Conservation (phyloP, 2,888 invertebrate species). For the Sinohyriopsis cumingii region DNA sequence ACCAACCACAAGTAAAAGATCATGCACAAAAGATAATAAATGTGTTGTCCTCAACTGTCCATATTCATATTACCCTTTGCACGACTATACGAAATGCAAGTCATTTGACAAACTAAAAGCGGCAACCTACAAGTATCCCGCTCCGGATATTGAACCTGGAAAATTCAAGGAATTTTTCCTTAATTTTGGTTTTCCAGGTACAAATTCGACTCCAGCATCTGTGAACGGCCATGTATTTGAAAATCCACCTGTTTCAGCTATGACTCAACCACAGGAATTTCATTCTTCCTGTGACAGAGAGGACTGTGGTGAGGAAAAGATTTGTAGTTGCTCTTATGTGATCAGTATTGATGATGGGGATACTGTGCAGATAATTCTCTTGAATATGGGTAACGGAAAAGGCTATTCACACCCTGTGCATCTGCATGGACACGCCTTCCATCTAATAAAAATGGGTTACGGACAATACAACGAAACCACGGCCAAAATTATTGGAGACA, state of each 20-base stretch:
- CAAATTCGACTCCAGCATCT: conserved; percentile 39
- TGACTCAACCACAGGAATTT: conserved; percentile 49
- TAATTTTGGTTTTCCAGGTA: conserved; percentile 61
- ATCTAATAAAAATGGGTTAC: conserved; percentile 63
- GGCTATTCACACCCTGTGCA: conserved; percentile 63
- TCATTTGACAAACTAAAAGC: conserved; percentile 37
- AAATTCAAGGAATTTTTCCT: conserved; percentile 54
- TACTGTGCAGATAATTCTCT: conserved; percentile 57
- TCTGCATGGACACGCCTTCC: conserved; percentile 65
- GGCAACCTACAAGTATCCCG: conserved; percentile 22
- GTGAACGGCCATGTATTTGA: conserved; percentile 50
- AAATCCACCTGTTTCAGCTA: conserved; percentile 41
- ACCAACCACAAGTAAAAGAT: conserved; percentile 21
- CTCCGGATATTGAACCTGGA: conserved; percentile 21
- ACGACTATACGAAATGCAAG: conserved; percentile 20
- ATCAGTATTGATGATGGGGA: conserved; percentile 43
- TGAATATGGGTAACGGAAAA: conserved; percentile 55
- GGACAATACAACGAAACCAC: conserved; percentile 31
- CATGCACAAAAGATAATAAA: conserved; percentile 21
- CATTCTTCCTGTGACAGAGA: conserved; percentile 37
- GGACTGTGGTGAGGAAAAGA: conserved; percentile 39
- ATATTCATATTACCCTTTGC: conserved; percentile 36
- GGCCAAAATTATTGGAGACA: conserved; percentile 40
- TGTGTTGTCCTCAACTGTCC: conserved; percentile 55
- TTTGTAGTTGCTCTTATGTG: conserved; percentile 53